Evolutionary conservation across 2,888 invertebrate genomes (phyloP).

Genomic region (Phytoseiulus persimilis): DNA sequence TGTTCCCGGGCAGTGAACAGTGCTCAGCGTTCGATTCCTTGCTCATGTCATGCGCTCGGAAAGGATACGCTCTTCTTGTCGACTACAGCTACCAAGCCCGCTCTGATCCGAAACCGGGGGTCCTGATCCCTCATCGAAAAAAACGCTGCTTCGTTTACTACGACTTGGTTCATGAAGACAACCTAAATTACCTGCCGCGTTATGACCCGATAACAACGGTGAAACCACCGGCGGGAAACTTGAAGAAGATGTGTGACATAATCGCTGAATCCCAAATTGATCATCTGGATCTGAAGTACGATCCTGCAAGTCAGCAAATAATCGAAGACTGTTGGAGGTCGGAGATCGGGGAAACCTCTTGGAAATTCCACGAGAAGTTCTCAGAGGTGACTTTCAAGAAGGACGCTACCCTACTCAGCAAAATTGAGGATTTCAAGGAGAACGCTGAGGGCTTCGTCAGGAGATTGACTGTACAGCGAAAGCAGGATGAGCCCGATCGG

Average conservation of each 20-base stretch:
- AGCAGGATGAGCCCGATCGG: not conserved
- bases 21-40: not conserved
- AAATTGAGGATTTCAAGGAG: not conserved
- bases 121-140: not conserved
- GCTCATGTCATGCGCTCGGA: not conserved
- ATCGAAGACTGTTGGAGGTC: not conserved
- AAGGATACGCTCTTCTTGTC: slow-evolving; percentile 16
- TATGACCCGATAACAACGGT: not conserved
- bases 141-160: slow-evolving; percentile 31
- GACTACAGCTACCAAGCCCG: slow-evolving; percentile 12
- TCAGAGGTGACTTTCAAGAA: not conserved
- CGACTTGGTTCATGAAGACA: slow-evolving; percentile 8
- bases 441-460: not conserved
- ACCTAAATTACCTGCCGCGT: slow-evolving; percentile 9
- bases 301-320: not conserved
- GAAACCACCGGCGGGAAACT: not conserved
- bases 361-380: not conserved
- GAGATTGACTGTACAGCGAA: not conserved
- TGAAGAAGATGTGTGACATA: slow-evolving; percentile 7
- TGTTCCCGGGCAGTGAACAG: not conserved
- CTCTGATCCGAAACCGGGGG: not conserved
- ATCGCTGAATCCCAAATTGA: not conserved
- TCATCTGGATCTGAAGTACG: slow-evolving; percentile 6
- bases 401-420: not conserved
- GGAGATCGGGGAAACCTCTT: not conserved